Evolutionary conservation across 2,888 invertebrate species (phyloP).

Genomic region (Hirudinaria manillensis): DNA sequence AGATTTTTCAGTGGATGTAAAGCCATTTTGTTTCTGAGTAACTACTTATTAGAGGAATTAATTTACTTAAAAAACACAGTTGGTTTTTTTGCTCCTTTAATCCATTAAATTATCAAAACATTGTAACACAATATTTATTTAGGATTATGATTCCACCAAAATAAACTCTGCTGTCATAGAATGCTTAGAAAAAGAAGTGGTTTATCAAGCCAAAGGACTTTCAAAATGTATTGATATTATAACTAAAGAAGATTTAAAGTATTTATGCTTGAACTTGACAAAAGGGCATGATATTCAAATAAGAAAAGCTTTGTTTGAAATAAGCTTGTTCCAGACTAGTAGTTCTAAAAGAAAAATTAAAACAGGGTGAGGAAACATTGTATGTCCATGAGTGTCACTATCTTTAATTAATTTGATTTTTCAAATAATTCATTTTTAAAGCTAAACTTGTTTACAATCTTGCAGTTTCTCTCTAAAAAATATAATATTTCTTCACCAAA

Average conservation of each 20-base stretch:
- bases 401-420: no score
- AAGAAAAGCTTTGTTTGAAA: neutral
- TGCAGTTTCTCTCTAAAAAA: no score
- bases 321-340: neutral
- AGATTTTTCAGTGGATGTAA: neutral
- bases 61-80: neutral
- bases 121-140: neutral
- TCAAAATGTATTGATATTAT: no score
- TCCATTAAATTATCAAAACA: neutral
- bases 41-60: neutral
- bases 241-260: neutral
- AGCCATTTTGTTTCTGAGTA: neutral
- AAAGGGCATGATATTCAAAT: neutral
- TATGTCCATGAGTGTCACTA: neutral
- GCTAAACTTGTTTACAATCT: no score
- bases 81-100: neutral
- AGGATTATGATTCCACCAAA: neutral
- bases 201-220: neutral
- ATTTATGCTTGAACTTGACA: neutral
- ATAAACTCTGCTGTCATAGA: neutral
- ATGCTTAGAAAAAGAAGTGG: neutral
- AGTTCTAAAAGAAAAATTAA: no score
- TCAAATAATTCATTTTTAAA: no score
- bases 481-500: no score
- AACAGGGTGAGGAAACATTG: neutral